Evolutionary conservation across 2,113 vertebrate genomes (phyloP).

Genomic region (Azemiops feae): DNA sequence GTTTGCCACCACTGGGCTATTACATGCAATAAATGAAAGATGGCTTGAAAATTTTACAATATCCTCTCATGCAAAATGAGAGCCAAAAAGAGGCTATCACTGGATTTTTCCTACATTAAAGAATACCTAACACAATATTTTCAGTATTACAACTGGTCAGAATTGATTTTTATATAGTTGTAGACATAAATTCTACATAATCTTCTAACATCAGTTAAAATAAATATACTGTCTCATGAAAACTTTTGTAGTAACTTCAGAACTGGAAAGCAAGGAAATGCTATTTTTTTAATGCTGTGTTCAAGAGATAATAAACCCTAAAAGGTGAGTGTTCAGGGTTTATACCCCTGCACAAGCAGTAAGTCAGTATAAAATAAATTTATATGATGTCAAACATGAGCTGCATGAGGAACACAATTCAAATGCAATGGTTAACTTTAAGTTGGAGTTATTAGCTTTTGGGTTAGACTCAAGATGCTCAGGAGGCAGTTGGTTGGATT

Average conservation of each 20-base stretch:
- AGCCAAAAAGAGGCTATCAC: constrained; percentile 5
- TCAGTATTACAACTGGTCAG: background rate
- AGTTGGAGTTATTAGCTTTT: constrained; percentile 16
- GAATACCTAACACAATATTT: background rate
- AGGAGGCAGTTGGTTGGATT: background rate
- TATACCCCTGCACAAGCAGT: background rate
- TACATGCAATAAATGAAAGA: background rate
- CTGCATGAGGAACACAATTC: constrained; percentile 2
- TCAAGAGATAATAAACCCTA: background rate
- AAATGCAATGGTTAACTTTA: constrained; percentile 16
- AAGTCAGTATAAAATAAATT: constrained; percentile 27
- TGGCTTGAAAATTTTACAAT: background rate
- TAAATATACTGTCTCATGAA: background rate
- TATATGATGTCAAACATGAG: background rate
- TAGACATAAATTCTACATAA: background rate
- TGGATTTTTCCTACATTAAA: constrained; percentile 16
- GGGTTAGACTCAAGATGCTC: background rate
- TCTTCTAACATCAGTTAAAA: background rate
- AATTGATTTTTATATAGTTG: background rate
- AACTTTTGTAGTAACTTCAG: background rate
- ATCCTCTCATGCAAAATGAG: background rate
- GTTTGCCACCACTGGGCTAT: too few species aligned
- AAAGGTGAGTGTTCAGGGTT: background rate
- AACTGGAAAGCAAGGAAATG: background rate
- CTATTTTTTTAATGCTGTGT: background rate